Base-by-base conservation (phyloP, 1,140 invertebrate genomes). In the Drosophila ogumai region DNA sequence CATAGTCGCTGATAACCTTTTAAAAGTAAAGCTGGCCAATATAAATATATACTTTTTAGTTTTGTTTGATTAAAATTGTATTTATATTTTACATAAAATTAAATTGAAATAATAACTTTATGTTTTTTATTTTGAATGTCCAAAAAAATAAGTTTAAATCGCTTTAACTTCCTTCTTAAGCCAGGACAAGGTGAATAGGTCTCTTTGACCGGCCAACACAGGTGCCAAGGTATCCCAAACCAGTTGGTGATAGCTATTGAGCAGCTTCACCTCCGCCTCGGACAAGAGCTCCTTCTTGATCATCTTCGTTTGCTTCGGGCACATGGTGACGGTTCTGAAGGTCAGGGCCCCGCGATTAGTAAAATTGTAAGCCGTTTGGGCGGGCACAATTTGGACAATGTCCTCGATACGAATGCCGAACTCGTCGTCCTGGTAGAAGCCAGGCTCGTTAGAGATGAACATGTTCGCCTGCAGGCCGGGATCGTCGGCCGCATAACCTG, bases 321-420 rank as follows among this genome's bases (percentile, higher is more conserved):
- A 97, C 73, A 99, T 93, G 1, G 99, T 99, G 25, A 99, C 95
- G 0, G 97, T 97, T 88, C 97, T 96, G 93, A 99, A 99, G 1
- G 95, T 97, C 0, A 99, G 93, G 81, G 96, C 99, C 0, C 96
- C 96, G 52, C 94, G 94, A 41, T 96, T 95, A 38, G 94, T 95
- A 81, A 95, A 96, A 93, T 96, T 95, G 57, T 96, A 95, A 47
- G 95, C 95, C 2, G 96, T 94, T 8, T 95, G 93, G 63, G 95
- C 92, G 13, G 93, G 92, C 6, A 95, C 93, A 58, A 93, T 92
- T 69, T 96, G 94, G 0, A 98, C 95, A 81, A 98, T 94, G 92
- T 99, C 99, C 93, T 99, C 99, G 69, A 99, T 95, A 22, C 99
- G 94, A 72, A 99, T 97, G 2, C 99, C 99, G 94, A 98, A 99